phyloP scores from a whole-genome alignment of 2,113 vertebrate genomes.

The Chrysemys picta region DNA sequence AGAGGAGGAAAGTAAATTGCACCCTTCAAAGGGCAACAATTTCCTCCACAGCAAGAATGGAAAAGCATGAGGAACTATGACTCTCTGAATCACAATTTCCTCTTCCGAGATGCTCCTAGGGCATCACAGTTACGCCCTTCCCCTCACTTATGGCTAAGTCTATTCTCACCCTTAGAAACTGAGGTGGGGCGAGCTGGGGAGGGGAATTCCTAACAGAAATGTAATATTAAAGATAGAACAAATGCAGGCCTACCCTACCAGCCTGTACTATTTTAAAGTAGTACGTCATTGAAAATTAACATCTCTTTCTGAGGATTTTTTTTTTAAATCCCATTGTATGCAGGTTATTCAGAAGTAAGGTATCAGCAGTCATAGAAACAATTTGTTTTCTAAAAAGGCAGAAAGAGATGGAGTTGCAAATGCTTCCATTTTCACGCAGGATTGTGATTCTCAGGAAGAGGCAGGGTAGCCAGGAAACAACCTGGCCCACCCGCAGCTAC shows the following conservation, averaged over 20 bases:
- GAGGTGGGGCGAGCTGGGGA: neutral
- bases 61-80: neutral
- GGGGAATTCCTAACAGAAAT: neutral
- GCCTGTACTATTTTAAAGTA: neutral
- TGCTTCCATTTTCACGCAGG: neutral
- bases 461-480: neutral
- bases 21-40: neutral
- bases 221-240: neutral
- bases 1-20: neutral
- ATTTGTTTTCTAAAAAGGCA: neutral
- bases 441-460: neutral
- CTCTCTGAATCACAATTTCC: neutral
- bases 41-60: neutral
- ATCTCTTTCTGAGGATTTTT: neutral
- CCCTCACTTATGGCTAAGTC: neutral
- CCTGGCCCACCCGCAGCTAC: neutral
- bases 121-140: neutral
- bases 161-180: neutral
- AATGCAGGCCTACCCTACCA: neutral
- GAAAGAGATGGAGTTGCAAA: neutral
- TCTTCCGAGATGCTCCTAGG: neutral
- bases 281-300: neutral
- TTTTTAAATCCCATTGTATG: neutral
- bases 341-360: neutral
- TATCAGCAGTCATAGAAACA: neutral